Evolutionary conservation across 2,113 vertebrate species (phyloP).

Genomic region (Chelonoidis abingdonii): DNA sequence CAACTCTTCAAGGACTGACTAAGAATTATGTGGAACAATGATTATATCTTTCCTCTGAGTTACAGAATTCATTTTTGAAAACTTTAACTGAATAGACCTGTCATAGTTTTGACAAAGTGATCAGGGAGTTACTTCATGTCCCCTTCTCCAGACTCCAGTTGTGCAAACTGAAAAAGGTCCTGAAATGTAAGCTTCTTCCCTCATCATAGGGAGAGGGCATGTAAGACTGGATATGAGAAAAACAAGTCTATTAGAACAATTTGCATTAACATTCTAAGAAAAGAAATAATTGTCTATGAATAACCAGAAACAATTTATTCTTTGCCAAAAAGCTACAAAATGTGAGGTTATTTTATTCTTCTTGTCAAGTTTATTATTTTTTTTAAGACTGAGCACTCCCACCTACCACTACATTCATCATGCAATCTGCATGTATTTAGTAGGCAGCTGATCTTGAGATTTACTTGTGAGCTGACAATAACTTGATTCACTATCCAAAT

Average conservation of each 20-base stretch:
- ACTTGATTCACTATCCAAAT: not conserved
- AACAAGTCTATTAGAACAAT: not conserved
- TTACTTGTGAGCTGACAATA: not conserved
- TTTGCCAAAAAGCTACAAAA: conserved; percentile 3
- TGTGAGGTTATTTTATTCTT: not conserved
- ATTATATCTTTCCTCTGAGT: not conserved
- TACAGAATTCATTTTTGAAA: not conserved
- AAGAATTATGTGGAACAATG: not conserved
- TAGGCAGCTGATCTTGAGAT: not conserved
- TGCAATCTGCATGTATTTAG: not conserved
- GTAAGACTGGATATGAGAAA: not conserved
- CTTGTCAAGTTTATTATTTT: not conserved
- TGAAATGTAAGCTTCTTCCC: not conserved
- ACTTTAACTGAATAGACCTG: not conserved
- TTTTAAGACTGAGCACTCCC: not conserved
- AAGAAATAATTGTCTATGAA: accelerated
- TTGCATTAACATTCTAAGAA: not conserved
- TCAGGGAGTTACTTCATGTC: not conserved
- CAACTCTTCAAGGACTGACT: not conserved
- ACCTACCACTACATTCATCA: not conserved
- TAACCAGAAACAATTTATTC: not conserved
- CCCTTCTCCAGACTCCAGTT: not conserved
- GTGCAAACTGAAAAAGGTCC: not conserved
- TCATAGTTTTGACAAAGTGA: not conserved
- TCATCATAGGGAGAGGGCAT: not conserved